phyloP scores from a whole-genome alignment of 1,140 invertebrate genomes.

The Aradophagus sp. region DNA sequence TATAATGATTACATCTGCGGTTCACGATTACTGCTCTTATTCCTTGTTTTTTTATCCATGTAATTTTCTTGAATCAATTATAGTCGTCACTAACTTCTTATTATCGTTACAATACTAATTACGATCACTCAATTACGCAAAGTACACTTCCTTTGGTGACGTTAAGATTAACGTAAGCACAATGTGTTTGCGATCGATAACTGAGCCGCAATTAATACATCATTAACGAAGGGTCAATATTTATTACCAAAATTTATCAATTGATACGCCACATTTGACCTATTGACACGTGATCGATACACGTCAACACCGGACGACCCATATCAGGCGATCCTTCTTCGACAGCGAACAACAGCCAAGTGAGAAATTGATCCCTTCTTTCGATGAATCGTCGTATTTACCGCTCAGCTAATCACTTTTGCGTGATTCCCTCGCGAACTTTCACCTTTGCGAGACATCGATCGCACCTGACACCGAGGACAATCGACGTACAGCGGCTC shows the following conservation, averaged over 20 bases:
- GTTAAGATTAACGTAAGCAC: constrained; percentile 11
- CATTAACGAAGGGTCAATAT: constrained; percentile 27
- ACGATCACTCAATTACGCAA: not conserved
- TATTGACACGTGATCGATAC: constrained; percentile 49
- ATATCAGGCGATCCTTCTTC: constrained; percentile 37
- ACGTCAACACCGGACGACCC: constrained; percentile 35
- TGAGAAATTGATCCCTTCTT: constrained; percentile 24
- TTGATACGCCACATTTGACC: constrained; percentile 44
- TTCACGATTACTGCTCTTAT: no score
- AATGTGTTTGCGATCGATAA: constrained; percentile 3
- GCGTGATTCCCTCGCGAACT: constrained; percentile 18
- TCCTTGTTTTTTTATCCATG: constrained; percentile 6
- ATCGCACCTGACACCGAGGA: not conserved
- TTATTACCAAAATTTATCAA: constrained; percentile 38
- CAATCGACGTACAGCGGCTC: no score
- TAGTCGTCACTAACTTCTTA: no score
- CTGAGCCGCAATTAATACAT: not conserved
- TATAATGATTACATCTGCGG: no score
- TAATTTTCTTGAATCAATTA: no score
- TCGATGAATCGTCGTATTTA: constrained; percentile 13
- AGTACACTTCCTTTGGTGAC: no score
- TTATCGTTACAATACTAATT: no score
- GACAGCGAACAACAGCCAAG: constrained; percentile 30
- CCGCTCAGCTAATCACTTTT: not conserved
- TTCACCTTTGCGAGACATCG: constrained; percentile 14